A percentile compares a stretch with the other conserved stretches of the same genome.
phyloP scores from a whole-genome alignment of 2,888 invertebrate genomes.

The Apamea crenata region DNA sequence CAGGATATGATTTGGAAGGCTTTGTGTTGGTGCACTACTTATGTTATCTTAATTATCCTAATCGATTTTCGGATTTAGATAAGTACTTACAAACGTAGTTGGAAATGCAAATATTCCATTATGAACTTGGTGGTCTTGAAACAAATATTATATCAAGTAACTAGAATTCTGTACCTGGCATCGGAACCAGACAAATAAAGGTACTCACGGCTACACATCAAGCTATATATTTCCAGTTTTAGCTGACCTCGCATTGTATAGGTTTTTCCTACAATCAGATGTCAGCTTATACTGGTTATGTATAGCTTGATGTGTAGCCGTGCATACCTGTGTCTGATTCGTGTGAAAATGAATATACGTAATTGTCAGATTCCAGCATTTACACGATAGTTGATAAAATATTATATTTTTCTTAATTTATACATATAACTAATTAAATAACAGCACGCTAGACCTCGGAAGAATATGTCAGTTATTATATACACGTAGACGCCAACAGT shows the following conservation, averaged over 20 bases:
- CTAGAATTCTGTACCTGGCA: neutral
- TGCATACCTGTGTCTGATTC: neutral
- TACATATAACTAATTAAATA: conserved; percentile 8
- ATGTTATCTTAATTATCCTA: neutral
- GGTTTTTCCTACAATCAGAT: too few species aligned
- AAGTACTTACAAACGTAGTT: conserved; percentile 1
- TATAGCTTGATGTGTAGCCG: neutral
- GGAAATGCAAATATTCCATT: neutral
- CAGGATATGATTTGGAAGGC: conserved; percentile 9
- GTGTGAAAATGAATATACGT: conserved; percentile 2
- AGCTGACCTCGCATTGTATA: too few species aligned
- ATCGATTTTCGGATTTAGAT: conserved; percentile 25
- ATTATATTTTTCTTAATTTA: conserved; percentile 21
- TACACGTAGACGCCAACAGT: neutral
- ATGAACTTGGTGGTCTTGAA: neutral
- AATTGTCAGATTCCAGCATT: conserved; percentile 14
- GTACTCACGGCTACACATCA: too few species aligned
- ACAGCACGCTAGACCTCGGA: neutral
- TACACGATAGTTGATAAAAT: neutral
- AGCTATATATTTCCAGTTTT: too few species aligned
- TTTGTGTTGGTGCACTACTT: conserved; percentile 1
- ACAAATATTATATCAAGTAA: neutral
- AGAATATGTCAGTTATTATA: conserved; percentile 4
- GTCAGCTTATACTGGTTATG: too few species aligned
- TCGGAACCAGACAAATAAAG: neutral